phyloP scores from a whole-genome alignment of 2,797 vertebrate species.

The Alfaro cultratus region DNA sequence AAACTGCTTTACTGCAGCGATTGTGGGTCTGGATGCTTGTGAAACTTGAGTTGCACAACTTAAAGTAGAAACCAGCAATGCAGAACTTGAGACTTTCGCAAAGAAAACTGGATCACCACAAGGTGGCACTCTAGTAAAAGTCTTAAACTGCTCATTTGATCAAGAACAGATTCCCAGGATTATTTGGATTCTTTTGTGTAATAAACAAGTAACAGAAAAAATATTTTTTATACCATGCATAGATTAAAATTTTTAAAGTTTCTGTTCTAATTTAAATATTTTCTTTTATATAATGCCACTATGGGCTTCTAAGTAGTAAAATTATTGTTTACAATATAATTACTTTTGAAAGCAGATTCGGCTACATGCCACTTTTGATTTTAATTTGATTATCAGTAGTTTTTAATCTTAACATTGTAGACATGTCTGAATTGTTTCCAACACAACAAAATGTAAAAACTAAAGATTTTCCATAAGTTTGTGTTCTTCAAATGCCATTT shows the following conservation, averaged over 20 bases:
- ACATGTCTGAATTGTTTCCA: constrained; percentile 9
- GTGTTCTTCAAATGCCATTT: background rate
- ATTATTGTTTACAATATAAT: constrained; percentile 4
- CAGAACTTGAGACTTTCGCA: constrained; percentile 1
- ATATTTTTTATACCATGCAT: background rate
- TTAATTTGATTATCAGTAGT: constrained; percentile 7
- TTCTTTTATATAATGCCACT: background rate
- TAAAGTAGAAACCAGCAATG: constrained; percentile 42
- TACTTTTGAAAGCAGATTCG: constrained; percentile 30
- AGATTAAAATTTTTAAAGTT: background rate
- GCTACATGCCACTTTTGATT: constrained; percentile 6
- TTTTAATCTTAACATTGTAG: constrained; percentile 22
- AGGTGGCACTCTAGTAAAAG: constrained; percentile 61
- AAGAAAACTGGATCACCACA: constrained; percentile 44
- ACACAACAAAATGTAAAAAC: background rate
- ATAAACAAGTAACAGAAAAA: background rate
- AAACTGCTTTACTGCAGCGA: background rate
- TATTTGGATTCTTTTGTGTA: background rate
- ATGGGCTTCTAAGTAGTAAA: background rate
- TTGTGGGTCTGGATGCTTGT: background rate
- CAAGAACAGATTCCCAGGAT: background rate
- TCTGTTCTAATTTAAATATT: background rate
- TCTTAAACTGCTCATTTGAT: constrained; percentile 4
- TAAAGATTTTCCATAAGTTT: background rate
- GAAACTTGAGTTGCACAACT: constrained; percentile 28